A percentile compares a stretch with the other conserved stretches of the same genome.
Evolutionary conservation across 2,888 invertebrate genomes (phyloP).

Genomic region (Mylabris sibirica): DNA sequence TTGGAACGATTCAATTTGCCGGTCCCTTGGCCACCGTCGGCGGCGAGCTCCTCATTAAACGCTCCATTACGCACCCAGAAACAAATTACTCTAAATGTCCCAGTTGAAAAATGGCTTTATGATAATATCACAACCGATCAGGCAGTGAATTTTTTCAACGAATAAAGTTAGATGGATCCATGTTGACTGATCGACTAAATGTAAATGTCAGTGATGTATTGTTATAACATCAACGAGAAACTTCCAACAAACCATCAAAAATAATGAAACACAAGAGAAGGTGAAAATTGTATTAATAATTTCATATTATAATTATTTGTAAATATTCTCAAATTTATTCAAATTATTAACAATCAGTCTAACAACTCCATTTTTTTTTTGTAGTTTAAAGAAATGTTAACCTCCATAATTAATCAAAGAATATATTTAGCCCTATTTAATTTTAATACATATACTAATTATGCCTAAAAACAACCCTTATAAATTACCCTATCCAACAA

Average conservation of each 20-base stretch:
- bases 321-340: too few species aligned
- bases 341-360: too few species aligned
- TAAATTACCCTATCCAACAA: neutral
- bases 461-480: too few species aligned
- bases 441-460: neutral
- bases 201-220: neutral
- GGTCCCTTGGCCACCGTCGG: slow-evolving; percentile 61
- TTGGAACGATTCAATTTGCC: slow-evolving; percentile 62
- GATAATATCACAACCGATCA: slow-evolving; percentile 50
- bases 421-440: neutral
- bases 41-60: slow-evolving; percentile 62
- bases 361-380: too few species aligned
- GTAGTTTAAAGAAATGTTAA: too few species aligned
- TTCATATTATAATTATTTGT: too few species aligned
- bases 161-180: neutral
- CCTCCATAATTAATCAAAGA: neutral
- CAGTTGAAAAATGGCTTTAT: slow-evolving; percentile 57
- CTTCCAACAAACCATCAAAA: neutral
- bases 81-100: slow-evolving; percentile 61
- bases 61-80: slow-evolving; percentile 62
- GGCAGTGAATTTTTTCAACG: neutral
- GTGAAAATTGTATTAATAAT: neutral
- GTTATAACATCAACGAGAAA: neutral
- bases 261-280: neutral
- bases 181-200: neutral